phyloP scores from a whole-genome alignment of 2,888 invertebrate genomes.

The Phorcus lineatus region DNA sequence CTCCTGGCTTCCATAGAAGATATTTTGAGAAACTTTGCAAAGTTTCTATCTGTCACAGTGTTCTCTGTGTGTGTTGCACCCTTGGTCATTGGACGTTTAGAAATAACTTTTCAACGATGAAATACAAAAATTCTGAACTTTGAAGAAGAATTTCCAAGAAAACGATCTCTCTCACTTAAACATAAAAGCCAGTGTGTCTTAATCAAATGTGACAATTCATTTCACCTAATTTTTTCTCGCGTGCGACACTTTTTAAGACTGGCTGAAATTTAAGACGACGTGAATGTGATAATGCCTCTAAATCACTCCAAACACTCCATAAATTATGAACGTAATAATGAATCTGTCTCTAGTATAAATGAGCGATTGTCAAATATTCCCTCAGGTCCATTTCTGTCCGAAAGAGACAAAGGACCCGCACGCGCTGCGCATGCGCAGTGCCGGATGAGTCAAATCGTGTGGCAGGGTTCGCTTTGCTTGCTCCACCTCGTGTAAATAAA shows the following conservation, averaged over 20 bases:
- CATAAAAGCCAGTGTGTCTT: too few species aligned
- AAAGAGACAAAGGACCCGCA: neutral
- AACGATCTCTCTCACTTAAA: too few species aligned
- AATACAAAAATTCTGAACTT: too few species aligned
- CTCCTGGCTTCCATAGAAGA: too few species aligned
- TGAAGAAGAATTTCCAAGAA: too few species aligned
- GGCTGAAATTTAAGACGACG: neutral
- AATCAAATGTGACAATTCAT: too few species aligned
- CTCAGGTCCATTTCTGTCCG: neutral
- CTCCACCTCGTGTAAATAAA: neutral
- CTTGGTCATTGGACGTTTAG: too few species aligned
- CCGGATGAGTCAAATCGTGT: neutral
- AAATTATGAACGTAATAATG: neutral
- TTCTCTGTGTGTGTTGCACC: too few species aligned
- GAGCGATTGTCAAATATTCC: neutral
- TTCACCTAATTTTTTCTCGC: too few species aligned
- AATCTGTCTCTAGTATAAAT: slow-evolving; percentile 4
- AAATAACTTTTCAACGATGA: too few species aligned
- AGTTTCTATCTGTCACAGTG: too few species aligned
- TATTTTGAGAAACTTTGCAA: too few species aligned
- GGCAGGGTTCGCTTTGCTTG: neutral
- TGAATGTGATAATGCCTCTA: neutral
- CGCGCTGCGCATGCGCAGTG: neutral
- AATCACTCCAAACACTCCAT: neutral
- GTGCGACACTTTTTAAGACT: neutral